phyloP scores from a whole-genome alignment of 2,113 vertebrate genomes.

The Myocastor coypus region DNA sequence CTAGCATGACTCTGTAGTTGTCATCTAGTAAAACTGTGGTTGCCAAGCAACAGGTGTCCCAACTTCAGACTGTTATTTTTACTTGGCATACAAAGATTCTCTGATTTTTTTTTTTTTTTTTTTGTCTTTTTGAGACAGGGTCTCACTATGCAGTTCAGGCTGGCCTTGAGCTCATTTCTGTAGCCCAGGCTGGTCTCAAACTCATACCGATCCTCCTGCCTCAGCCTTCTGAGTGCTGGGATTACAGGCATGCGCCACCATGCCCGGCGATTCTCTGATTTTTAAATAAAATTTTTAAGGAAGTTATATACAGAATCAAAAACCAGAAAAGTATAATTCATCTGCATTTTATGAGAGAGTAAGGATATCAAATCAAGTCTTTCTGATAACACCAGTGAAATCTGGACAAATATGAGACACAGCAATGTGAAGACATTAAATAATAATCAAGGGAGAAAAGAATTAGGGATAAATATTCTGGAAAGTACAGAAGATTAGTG shows the following conservation, averaged over 20 bases:
- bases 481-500: not conserved
- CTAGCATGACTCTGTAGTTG: not conserved
- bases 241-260: too few relatives aligned
- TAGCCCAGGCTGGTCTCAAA: too few relatives aligned
- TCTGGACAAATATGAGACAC: slow-evolving; percentile 26
- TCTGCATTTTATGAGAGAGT: slow-evolving; percentile 2
- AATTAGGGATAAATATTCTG: not conserved
- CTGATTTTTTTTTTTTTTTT: too few relatives aligned
- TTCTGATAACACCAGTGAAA: not conserved
- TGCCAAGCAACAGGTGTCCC: slow-evolving; percentile 9
- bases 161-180: too few relatives aligned
- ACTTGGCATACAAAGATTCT: slow-evolving; percentile 25
- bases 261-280: slow-evolving; percentile 15
- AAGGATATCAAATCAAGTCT: not conserved
- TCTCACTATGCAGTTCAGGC: too few relatives aligned
- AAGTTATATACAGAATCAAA: slow-evolving; percentile 41
- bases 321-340: not conserved
- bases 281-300: slow-evolving; percentile 24
- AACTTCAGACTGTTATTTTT: slow-evolving; percentile 26
- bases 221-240: too few relatives aligned
- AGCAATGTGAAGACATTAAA: not conserved
- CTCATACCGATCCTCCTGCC: too few relatives aligned
- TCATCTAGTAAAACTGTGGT: slow-evolving; percentile 44
- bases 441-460: not conserved
- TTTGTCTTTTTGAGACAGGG: too few relatives aligned